Evolutionary conservation across 2,113 vertebrate genomes (phyloP).

Genomic region (Tragelaphus buxtoni): DNA sequence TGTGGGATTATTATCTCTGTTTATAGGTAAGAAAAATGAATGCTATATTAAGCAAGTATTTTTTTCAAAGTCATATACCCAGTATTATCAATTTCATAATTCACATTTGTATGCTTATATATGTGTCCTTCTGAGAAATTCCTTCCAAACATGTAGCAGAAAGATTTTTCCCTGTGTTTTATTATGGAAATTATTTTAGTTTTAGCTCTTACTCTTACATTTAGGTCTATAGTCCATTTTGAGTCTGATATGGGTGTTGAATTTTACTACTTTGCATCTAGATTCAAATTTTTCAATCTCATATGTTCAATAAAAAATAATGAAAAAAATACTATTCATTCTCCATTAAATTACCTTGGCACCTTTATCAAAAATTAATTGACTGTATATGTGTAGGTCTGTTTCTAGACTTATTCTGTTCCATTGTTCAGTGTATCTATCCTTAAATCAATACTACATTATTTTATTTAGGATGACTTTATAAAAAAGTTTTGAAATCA

Average conservation of each 20-base stretch:
- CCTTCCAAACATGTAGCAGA: neutral
- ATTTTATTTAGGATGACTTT: neutral
- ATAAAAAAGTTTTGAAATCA: neutral
- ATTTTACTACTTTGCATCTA: slow-evolving; percentile 6
- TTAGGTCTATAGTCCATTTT: neutral
- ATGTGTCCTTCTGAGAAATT: neutral
- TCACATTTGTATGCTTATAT: neutral
- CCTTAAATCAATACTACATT: neutral
- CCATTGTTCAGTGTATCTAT: neutral
- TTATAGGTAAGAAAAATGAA: neutral
- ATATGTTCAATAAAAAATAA: neutral
- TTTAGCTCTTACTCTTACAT: neutral
- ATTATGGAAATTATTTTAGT: neutral
- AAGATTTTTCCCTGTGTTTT: neutral
- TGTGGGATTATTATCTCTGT: neutral
- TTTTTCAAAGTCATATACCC: neutral
- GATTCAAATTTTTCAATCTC: neutral
- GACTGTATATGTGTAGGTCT: neutral
- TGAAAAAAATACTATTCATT: neutral
- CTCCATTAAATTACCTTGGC: neutral
- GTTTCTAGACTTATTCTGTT: neutral
- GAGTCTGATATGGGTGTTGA: neutral
- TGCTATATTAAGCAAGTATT: neutral
- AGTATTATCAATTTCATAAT: neutral
- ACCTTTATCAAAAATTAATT: neutral